Evolutionary conservation across 2,888 invertebrate species (phyloP), one percentile per base, ranked within the genome.

Genomic region (Panzeria rudis): DNA sequence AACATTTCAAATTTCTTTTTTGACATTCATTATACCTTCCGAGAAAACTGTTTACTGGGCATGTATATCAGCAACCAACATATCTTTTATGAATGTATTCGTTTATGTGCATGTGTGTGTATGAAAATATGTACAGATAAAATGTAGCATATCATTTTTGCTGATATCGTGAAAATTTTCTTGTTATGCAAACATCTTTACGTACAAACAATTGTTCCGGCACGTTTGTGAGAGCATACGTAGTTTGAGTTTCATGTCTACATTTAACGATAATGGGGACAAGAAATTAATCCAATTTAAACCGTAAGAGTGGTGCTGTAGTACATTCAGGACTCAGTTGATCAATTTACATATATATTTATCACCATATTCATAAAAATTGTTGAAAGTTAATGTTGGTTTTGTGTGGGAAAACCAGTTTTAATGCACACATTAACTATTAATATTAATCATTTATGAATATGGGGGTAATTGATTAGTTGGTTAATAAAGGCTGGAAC

Each of bases 131-230:
- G 9, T 4, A 35, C 2, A 50, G 38, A 41, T 41, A 72, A 62
- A 80, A 47, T 59, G 44, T 11, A 35, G 29, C 20, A 29, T 47
- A 47, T 25, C 47, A 50, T 38, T 61, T 68, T 80, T 71, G 84
- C 75, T 80, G 75, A 76, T 69, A 75, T 69, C 44, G 32, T 62
- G 20, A 38, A 69, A 78, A 69, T 41, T 41, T 5, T 44, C 7
- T 44, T 44, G 5, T n/a, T n/a, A n/a, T 44, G n/a, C n/a, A 44
- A 44, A n/a, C 44, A 44, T 4, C 3, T 44, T 44, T 4, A 13
- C 44, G 41, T 44, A n/a, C 4, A 44, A n/a, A 5, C 44, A n/a
- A 44, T n/a, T 41, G 3, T 41, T 11, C 4, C 4, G 1, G 41
- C 13, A 41, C 13, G 2, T 41, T 41, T 1, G 15, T 13, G 41